Conservation (phyloP, 1,140 invertebrate species). For the Drosophila kanapiae region DNA sequence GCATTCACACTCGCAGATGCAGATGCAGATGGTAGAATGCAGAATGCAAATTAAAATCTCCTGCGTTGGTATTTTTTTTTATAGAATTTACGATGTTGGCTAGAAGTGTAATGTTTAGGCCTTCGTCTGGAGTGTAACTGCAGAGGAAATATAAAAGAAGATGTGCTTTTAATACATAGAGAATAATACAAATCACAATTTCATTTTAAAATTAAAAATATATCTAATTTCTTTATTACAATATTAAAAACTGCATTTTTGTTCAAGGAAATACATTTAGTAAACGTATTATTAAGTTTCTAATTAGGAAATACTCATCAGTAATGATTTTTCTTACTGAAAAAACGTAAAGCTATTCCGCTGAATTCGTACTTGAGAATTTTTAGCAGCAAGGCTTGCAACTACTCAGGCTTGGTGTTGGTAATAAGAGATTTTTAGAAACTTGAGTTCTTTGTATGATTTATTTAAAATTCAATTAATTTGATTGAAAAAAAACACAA, state of each 20-base stretch:
- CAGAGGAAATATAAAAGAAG: too few relatives aligned
- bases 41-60: slow-evolving; percentile 7
- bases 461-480: too few relatives aligned
- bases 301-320: background rate
- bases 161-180: too few relatives aligned
- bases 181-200: too few relatives aligned
- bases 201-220: background rate
- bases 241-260: too few relatives aligned
- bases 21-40: background rate
- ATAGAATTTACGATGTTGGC: slow-evolving; percentile 31
- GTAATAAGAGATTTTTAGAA: background rate
- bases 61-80: slow-evolving; percentile 34
- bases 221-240: background rate
- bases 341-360: too few relatives aligned
- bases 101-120: slow-evolving; percentile 42
- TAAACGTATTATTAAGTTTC: background rate
- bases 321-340: background rate
- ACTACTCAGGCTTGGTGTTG: background rate
- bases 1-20: slow-evolving; percentile 13
- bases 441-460: too few relatives aligned
- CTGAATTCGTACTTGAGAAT: background rate
- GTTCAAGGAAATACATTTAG: background rate
- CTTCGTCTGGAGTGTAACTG: slow-evolving; percentile 31
- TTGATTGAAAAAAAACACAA: too few relatives aligned
- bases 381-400: background rate